Evolutionary conservation across 2,113 vertebrate species (phyloP).

Genomic region (Dendropsophus ebraccatus): DNA sequence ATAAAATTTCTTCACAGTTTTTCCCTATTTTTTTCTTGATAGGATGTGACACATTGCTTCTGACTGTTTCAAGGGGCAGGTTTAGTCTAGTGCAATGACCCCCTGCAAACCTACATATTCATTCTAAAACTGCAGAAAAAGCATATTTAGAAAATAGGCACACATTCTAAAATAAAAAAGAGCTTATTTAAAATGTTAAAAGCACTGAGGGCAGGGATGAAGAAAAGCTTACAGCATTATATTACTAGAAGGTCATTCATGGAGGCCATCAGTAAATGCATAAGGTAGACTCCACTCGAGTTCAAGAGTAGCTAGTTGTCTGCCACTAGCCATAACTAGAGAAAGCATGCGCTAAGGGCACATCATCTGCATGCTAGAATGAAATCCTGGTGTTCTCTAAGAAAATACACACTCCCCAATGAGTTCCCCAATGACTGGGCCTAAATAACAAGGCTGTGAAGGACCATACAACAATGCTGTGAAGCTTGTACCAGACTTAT

Average conservation of each 20-base stretch:
- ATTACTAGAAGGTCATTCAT: not conserved
- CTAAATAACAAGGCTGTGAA: not conserved
- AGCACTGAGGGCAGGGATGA: not conserved
- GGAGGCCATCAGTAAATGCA: not conserved
- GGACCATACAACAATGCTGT: not conserved
- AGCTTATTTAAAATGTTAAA: slow-evolving; percentile 10
- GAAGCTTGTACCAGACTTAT: not conserved
- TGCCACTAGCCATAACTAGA: not conserved
- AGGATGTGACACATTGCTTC: not conserved
- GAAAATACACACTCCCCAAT: not conserved
- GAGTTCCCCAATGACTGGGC: not conserved
- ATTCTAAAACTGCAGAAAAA: slow-evolving; percentile 14
- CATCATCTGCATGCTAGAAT: not conserved
- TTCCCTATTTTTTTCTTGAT: not conserved
- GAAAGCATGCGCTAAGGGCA: not conserved
- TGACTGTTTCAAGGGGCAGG: slow-evolving; percentile 23
- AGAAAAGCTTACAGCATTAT: not conserved
- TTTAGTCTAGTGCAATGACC: slow-evolving; percentile 27
- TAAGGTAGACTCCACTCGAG: not conserved
- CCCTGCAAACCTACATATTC: not conserved
- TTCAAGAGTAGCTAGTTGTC: not conserved
- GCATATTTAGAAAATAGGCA: slow-evolving; percentile 34
- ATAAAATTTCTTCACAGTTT: not conserved
- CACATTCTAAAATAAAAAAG: slow-evolving; percentile 29
- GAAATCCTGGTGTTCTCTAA: not conserved